A percentile compares a stretch with the other conserved stretches of the same genome.
phyloP scores from a whole-genome alignment of 2,797 vertebrate species.

The Helarctos malayanus region DNA sequence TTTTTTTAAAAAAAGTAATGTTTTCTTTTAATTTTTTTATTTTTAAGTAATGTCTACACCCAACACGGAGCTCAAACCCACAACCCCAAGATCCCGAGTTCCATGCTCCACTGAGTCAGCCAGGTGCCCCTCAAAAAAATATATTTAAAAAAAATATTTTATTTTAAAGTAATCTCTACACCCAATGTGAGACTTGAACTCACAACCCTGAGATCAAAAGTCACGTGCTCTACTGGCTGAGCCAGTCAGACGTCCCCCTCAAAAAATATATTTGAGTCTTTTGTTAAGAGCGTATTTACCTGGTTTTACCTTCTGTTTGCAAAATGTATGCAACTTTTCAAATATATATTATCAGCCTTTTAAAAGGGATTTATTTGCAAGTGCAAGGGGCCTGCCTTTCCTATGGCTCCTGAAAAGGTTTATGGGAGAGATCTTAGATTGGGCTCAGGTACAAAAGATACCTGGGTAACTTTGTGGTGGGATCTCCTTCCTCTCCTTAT shows the following conservation, averaged over 20 bases:
- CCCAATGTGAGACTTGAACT: too few species aligned
- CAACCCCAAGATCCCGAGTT: neutral
- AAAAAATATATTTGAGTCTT: neutral
- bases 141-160: too few species aligned
- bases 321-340: slow-evolving; percentile 24
- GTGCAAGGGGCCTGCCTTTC: neutral
- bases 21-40: too few species aligned
- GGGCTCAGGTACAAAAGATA: neutral
- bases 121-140: too few species aligned
- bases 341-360: neutral
- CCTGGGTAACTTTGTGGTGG: neutral
- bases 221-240: too few species aligned
- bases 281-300: neutral
- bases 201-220: too few species aligned
- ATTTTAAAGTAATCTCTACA: too few species aligned
- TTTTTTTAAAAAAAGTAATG: too few species aligned
- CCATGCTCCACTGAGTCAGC: too few species aligned
- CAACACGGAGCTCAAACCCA: neutral
- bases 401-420: neutral
- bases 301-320: slow-evolving; percentile 15
- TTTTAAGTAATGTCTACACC: neutral
- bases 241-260: too few species aligned
- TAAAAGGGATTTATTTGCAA: slow-evolving; percentile 7
- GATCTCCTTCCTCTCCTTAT: neutral
- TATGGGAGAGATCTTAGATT: neutral